Evolutionary conservation across 2,888 invertebrate genomes (phyloP).

Genomic region (Melanchra persicariae): DNA sequence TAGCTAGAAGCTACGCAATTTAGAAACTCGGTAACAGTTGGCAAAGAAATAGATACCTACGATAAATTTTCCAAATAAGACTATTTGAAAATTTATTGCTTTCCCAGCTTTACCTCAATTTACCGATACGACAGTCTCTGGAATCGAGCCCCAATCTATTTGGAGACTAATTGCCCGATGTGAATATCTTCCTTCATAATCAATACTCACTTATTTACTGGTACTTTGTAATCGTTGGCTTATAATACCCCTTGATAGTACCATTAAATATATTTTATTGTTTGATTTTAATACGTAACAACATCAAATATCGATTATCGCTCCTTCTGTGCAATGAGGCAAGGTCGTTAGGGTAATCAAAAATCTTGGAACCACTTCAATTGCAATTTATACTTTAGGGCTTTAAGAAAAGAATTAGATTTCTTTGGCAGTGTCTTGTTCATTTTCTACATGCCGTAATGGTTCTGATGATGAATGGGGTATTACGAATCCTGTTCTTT

Average conservation of each 20-base stretch:
- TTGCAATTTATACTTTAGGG: constrained; percentile 65
- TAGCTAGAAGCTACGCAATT: constrained; percentile 31
- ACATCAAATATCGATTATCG: constrained; percentile 77
- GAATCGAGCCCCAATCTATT: constrained; percentile 40
- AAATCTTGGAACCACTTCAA: constrained; percentile 46
- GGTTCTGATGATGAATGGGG: constrained; percentile 68
- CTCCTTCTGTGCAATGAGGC: constrained; percentile 70
- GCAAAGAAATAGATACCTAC: constrained; percentile 39
- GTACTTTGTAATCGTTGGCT: constrained; percentile 14
- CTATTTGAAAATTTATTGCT: constrained; percentile 51
- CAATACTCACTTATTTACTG: constrained; percentile 17
- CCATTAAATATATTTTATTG: constrained; percentile 52
- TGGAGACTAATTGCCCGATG: constrained; percentile 32
- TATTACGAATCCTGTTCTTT: constrained; percentile 66
- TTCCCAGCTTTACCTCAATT: constrained; percentile 50
- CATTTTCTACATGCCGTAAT: constrained; percentile 66
- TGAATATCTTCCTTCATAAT: constrained; percentile 29
- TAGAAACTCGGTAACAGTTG: constrained; percentile 34
- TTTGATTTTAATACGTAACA: constrained; percentile 58
- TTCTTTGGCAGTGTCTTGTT: constrained; percentile 55
- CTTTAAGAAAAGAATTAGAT: constrained; percentile 57
- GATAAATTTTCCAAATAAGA: constrained; percentile 52
- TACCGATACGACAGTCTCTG: constrained; percentile 45
- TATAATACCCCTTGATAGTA: constrained; percentile 31
- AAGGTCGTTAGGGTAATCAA: constrained; percentile 75